Evolutionary conservation across 30 jellyfish, hydroid and myxozoan species (phyloP), one percentile per base, ranked within the genome.

Genomic region (Thelohanellus kitauei): DNA sequence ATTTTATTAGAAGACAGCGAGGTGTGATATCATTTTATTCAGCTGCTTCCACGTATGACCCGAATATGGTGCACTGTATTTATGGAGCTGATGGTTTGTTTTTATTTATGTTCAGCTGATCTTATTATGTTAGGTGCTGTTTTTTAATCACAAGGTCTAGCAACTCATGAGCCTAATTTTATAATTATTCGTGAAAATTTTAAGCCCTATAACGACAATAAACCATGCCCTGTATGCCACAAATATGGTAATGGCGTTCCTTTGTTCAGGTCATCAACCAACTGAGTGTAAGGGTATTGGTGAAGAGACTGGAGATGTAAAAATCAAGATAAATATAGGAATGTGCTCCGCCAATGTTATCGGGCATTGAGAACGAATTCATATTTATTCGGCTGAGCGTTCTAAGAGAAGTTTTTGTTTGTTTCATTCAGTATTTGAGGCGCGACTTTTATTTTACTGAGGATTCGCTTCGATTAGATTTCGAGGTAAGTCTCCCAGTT

Each of bases 71-170:
- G 44, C 95, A 75, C 37, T 75, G 95, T 53, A 41, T 75, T 13
- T 63, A 75, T 46, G 95, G 95, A 18, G 95, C 95, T 1, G 95
- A 75, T 57, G 95, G 95, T 75, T 33, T 21, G 50, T 21, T 11
- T 3, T 44, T 23, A 23, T 37, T 45, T 48, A 45, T 4, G 39
- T 64, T 20, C 48, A 75, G 95, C 95, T 21, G 95, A 75, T 47
- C 31, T 75, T 50, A 75, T 75, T 33, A 75, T 75, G 95, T 49
- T 75, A 17, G 95, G 95, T 75, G 52, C 82, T 49, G 2, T 21
- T 16, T 16, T 10, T 33, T 15, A 20, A 6, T 19, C 20, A 49
- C 1, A 27, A 75, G 95, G 95, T 20, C 31, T 75, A 21, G 95
- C 95, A 18, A 75, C 95, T 14, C 95, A 75, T 23, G 95, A 75